phyloP scores from a whole-genome alignment of 2,888 invertebrate species.

The Electrophaes corylata region DNA sequence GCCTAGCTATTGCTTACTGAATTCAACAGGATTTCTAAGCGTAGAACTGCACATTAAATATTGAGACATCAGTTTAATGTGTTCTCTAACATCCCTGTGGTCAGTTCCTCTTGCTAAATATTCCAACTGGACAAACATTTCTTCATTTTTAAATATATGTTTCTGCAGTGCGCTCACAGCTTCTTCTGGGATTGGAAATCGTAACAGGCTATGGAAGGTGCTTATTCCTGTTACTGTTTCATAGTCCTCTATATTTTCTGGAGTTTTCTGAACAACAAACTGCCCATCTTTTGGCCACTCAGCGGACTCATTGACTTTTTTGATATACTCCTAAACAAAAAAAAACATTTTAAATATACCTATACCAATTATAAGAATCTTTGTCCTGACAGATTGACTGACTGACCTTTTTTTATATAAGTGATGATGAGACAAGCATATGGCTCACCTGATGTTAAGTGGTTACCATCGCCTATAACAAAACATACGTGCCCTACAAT shows the following conservation, averaged over 20 bases:
- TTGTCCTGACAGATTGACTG: no score
- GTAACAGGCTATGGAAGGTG: no score
- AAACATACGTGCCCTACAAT: no score
- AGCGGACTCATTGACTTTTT: background rate
- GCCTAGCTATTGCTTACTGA: background rate
- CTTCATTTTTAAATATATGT: background rate
- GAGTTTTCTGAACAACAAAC: background rate
- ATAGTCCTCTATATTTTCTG: no score
- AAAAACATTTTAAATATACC: background rate
- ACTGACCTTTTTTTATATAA: background rate
- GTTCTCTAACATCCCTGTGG: constrained; percentile 1
- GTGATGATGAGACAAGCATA: no score
- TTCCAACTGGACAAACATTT: constrained; percentile 2
- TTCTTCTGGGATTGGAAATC: no score
- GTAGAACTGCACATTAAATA: background rate
- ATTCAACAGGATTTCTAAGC: background rate
- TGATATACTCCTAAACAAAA: background rate
- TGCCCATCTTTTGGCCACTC: background rate
- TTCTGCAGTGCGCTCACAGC: background rate
- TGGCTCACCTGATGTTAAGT: no score
- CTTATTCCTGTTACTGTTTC: no score
- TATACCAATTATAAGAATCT: no score
- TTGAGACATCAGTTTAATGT: constrained; percentile 1
- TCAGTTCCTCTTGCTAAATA: constrained; percentile 2
- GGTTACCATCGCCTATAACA: no score